These are phyloP conservation scores for Dasyornis broadbenti DNA, from an alignment of 2,113 vertebrate genomes.

Conservation along the genomic window DNA sequence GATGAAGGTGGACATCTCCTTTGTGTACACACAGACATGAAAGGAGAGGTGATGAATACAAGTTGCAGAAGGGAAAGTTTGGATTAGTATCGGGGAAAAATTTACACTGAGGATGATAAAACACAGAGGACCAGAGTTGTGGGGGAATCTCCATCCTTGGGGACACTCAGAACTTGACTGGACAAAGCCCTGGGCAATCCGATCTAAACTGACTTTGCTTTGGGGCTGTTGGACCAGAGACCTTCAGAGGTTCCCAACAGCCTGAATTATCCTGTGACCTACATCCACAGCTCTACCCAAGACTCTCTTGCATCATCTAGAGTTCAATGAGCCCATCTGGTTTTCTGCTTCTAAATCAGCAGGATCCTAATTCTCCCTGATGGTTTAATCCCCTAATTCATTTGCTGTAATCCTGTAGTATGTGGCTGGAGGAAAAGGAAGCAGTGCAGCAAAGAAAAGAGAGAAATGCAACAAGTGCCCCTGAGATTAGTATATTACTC, in stretches of 20 bases:
- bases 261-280: neutral
- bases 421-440: slow-evolving; percentile 29
- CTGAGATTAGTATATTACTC: slow-evolving; percentile 44
- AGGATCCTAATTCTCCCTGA: neutral
- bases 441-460: neutral
- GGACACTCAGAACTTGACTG: neutral
- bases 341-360: slow-evolving; percentile 6
- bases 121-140: neutral
- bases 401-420: slow-evolving; percentile 25
- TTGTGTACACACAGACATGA: neutral
- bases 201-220: neutral
- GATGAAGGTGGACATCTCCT: no score
- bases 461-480: slow-evolving; percentile 26
- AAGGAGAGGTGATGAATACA: neutral
- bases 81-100: neutral
- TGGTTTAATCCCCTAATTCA: slow-evolving; percentile 44
- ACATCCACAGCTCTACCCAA: neutral
- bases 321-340: neutral
- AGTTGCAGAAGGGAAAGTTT: neutral
- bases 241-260: neutral
- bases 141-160: neutral
- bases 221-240: neutral
- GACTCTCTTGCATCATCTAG: neutral
- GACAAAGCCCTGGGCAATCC: neutral
- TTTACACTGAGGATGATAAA: neutral